Base-by-base conservation (phyloP, 2,113 vertebrate species). In the Xenopus laevis region DNA sequence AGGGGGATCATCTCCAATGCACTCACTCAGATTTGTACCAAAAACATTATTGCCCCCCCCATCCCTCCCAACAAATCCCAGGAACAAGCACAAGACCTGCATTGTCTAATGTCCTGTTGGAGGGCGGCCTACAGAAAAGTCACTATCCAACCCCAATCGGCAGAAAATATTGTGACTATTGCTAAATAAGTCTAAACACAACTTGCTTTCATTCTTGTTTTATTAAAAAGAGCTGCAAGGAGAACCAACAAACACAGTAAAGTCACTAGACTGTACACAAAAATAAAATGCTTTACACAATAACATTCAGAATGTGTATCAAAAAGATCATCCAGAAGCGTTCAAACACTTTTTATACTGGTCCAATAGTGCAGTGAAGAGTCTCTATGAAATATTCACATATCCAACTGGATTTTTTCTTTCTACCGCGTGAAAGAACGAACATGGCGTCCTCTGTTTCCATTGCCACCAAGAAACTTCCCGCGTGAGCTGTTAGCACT, bases 391-490 rank as follows among this genome's bases (percentile, higher is more conserved):
- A 81, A 85, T 80, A 83, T 84, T 83, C 81, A 78, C 58, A 74
- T 17, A 81, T 18, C 78, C 55, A 79, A 68, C 72, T 79, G 75
- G 61, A 72, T 85, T 72, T 78, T n/a, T 58, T 71, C 73, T 79
- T 60, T 89, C 92, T 89, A 99, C 87, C 97, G 94, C 78, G 97
- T 99, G 82, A 99, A 99, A 81, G 97, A 99, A 79, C 97, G 97
- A 15, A 99, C 95, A 0, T 99, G 97, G 65, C 97, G 90, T 65
- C 96, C 97, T 86, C 97, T 92, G 75, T 95, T 96, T 59, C 97
- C 95, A 81, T 95, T 92, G 66, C 95, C 95, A 62, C 95, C 95
- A 74, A 95, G 91, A 79, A 98, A 99, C 79, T 99, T 99, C 61
- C 96, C 96, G 85, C 96, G 93, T 74, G 96, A 96, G 80, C 94